Evolutionary conservation across 1,140 invertebrate genomes (phyloP), one percentile per base, ranked within the genome.

Genomic region (Hycleus cichorii): DNA sequence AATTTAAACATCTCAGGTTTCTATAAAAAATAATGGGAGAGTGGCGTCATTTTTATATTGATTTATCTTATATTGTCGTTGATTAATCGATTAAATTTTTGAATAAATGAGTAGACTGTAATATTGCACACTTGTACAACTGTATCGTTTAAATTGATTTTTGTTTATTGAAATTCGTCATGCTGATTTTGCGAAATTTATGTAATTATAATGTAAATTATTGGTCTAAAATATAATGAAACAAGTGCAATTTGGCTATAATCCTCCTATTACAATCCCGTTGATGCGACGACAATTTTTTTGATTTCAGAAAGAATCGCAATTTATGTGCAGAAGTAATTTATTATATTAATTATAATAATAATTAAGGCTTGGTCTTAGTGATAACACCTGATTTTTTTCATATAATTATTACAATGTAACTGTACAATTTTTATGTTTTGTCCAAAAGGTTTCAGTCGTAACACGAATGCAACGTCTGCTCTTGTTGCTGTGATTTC

Each of bases 331-430:
- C 66, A 70, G 68, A 70, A 70, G 66, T 70, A 68, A 65, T 69
- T 69, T 70, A 70, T 70, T 65, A 70, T 70, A 67, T 69, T 64
- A 66, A 67, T 69, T 64, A 66, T 67, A 67, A 67, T 70, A 68
- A 70, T 70, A 64, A 7, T 66, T 70, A 70, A 70, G 69, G 69
- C 69, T 70, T 70, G 69, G 69, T 70, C 69, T 70, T 70, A 70
- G 66, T 69, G 63, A 53, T 67, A 70, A 70, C 69, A 70, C 69
- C 65, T 70, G 67, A 70, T 70, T 61, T 68, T 65, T 53, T 63
- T 50, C 49, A 42, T 11, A 42, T 42, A n/a, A n/a, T 42, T 59
- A 67, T 65, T 64, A 70, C 63, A 64, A 63, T 63, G 64, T 62
- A 68, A 67, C 64, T 68, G 65, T 70, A 68, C 68, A 70, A 65